Conservation (phyloP, 2,797 vertebrate species). For the Poecilia gillii region DNA sequence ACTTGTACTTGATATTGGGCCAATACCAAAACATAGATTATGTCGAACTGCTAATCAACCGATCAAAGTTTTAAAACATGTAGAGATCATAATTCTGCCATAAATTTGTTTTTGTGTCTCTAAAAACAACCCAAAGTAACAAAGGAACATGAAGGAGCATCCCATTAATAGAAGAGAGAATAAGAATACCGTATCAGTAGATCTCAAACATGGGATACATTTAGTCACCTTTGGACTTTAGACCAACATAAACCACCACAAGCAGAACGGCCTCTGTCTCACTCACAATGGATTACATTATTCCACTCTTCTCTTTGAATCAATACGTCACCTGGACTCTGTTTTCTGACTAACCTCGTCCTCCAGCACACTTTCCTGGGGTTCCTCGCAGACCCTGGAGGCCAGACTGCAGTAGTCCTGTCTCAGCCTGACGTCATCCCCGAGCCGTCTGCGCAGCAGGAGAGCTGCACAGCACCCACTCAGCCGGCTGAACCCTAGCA, state of each 20-base stretch:
- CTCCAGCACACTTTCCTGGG: background rate
- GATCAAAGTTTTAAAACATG: background rate
- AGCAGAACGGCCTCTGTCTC: background rate
- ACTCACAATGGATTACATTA: background rate
- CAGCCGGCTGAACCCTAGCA: constrained; percentile 49
- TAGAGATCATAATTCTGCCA: background rate
- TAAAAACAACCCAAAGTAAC: background rate
- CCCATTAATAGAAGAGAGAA: background rate
- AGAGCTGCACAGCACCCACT: constrained; percentile 61
- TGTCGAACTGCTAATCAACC: background rate
- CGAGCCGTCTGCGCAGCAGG: constrained; percentile 21
- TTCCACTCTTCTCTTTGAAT: background rate
- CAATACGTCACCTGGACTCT: background rate
- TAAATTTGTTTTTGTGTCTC: background rate
- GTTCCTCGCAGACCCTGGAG: constrained; percentile 8
- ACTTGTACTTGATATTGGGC: too few relatives aligned
- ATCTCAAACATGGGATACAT: background rate
- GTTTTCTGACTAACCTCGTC: constrained; percentile 57
- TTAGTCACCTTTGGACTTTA: background rate
- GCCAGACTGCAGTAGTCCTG: constrained; percentile 46
- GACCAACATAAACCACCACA: background rate
- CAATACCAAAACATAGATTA: too few relatives aligned
- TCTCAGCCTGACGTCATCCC: constrained; percentile 44
- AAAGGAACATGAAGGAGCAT: background rate
- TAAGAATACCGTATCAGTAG: background rate